Conservation (phyloP, 2,888 invertebrate species). For the Bombylius discolor region DNA sequence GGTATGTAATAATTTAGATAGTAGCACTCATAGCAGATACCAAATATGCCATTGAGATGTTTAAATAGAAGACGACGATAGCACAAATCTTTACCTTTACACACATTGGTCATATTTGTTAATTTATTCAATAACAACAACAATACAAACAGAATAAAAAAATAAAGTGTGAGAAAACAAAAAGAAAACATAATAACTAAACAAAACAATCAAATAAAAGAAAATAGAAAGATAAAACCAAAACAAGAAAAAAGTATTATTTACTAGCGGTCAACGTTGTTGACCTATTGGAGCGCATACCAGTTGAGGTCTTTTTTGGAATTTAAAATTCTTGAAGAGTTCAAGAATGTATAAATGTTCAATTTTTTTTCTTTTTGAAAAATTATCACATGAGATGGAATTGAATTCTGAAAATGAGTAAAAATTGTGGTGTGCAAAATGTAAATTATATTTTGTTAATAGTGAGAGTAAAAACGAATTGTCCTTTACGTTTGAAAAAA, state of each 20-base stretch:
- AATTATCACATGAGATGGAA: too few relatives aligned
- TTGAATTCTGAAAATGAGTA: too few relatives aligned
- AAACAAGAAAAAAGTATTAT: not conserved
- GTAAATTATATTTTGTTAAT: too few relatives aligned
- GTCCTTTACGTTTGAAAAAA: too few relatives aligned
- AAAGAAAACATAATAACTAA: not conserved
- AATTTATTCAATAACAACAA: not conserved
- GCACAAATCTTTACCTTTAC: not conserved
- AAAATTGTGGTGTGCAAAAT: too few relatives aligned
- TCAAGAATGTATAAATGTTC: not conserved
- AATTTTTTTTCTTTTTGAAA: too few relatives aligned
- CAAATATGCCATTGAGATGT: too few relatives aligned
- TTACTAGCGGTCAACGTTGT: conserved; percentile 4
- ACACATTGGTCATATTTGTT: not conserved
- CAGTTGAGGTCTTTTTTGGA: conserved; percentile 3
- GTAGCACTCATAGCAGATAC: too few relatives aligned
- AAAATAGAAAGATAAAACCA: too few relatives aligned
- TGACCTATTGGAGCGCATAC: conserved; percentile 1
- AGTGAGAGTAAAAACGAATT: too few relatives aligned
- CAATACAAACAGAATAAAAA: not conserved
- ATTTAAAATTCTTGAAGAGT: not conserved
- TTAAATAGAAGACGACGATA: not conserved
- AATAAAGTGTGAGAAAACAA: not conserved
- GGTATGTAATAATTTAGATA: too few relatives aligned
- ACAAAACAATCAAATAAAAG: not conserved